Evolutionary conservation across 2,888 invertebrate genomes (phyloP).

Genomic region (Andrena flavipes): DNA sequence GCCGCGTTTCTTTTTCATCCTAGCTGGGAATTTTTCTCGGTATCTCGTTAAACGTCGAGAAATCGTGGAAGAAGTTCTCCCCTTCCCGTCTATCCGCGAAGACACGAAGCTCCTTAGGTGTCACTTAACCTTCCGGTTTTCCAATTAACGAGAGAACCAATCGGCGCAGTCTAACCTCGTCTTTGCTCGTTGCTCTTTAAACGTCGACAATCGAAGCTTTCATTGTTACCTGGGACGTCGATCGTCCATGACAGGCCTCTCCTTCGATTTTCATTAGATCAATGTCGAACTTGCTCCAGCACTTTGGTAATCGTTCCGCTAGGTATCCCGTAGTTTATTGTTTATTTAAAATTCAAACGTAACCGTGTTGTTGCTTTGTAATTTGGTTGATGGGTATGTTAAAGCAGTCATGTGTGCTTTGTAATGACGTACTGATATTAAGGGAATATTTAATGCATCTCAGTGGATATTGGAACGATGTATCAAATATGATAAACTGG

Average conservation of each 20-base stretch:
- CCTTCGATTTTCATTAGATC: not conserved
- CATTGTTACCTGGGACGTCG: constrained; percentile 13
- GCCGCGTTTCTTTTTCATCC: not conserved
- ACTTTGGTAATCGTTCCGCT: not conserved
- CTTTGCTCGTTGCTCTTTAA: constrained; percentile 25
- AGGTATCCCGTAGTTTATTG: no score
- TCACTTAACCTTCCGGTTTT: constrained; percentile 46
- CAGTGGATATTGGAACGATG: no score
- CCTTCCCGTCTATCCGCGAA: not conserved
- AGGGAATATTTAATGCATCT: no score
- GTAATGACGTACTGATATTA: no score
- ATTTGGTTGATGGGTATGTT: not conserved
- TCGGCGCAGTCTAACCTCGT: constrained; percentile 1
- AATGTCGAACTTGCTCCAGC: not conserved
- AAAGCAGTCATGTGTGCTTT: no score
- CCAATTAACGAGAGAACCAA: constrained; percentile 41
- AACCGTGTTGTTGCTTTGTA: not conserved
- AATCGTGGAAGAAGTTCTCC: constrained; percentile 11
- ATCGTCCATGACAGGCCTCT: not conserved
- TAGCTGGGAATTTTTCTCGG: not conserved
- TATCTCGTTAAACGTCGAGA: constrained; percentile 43
- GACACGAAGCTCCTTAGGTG: constrained; percentile 35
- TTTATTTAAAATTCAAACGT: no score
- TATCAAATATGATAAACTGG: no score
- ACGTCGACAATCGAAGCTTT: constrained; percentile 5